A percentile compares a stretch with the other conserved stretches of the same genome.
Conservation (phyloP, 1,140 invertebrate species). For the Stegodyphus dumicola region DNA sequence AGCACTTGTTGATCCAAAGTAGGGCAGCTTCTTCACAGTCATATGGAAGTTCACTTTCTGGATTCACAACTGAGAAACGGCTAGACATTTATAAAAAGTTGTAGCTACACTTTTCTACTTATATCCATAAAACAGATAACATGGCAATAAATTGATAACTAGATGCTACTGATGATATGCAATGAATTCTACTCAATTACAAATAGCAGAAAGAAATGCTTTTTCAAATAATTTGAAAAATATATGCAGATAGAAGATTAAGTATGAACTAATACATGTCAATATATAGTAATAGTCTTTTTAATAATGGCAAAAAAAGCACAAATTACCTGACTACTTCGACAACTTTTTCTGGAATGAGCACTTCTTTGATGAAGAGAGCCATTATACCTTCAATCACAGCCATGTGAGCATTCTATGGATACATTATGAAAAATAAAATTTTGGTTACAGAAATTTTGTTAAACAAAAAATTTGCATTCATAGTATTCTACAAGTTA, state of each 20-base stretch:
- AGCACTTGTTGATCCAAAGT: constrained; percentile 91
- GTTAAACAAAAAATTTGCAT: too few species aligned
- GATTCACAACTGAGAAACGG: constrained; percentile 69
- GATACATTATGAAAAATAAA: not conserved
- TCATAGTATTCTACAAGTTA: too few species aligned
- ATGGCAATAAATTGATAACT: too few species aligned
- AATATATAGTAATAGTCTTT: too few species aligned
- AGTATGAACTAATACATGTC: too few species aligned
- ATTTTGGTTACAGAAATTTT: too few species aligned
- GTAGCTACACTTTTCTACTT: too few species aligned
- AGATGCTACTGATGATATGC: too few species aligned
- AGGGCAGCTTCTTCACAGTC: constrained; percentile 88
- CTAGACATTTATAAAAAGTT: constrained; percentile 63
- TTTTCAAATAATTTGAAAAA: not conserved
- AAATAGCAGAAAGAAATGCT: too few species aligned
- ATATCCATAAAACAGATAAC: too few species aligned
- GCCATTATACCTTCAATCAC: constrained; percentile 97
- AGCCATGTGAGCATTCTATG: constrained; percentile 92
- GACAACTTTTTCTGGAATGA: constrained; percentile 87
- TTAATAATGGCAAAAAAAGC: not conserved
- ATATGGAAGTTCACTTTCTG: constrained; percentile 73
- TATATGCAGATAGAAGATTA: not conserved
- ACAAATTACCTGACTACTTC: constrained; percentile 78
- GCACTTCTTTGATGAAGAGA: constrained; percentile 92
- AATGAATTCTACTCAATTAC: too few species aligned